Base-by-base conservation (phyloP, 2,113 vertebrate species). In the Brachyhypopomus occidentalis region DNA sequence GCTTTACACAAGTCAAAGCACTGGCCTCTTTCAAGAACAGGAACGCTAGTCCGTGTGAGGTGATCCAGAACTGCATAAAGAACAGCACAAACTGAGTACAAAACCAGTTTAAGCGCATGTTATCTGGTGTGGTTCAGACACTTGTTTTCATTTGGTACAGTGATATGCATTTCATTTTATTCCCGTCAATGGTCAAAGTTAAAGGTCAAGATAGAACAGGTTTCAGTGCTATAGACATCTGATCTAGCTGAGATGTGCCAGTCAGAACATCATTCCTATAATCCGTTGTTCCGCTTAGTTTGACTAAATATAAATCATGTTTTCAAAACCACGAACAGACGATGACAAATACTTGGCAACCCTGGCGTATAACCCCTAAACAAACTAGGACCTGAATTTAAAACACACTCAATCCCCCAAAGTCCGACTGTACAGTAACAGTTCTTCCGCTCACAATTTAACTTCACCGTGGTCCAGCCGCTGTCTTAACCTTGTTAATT, bases 1-100 rank as follows among this genome's bases (percentile, higher is more conserved):
- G 72, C 14, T 75, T 30, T 12, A 75, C 79, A 67, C 45, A 30
- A 75, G 72, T 52, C 30, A 60, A 69, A 75, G 36, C 55, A 45
- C 62, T 45, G 60, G 52, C 38, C 30, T 30, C 14, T 23, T 16
- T 12, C 78, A 72, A 30, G 23, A 66, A 17, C 59, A 30, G 11
- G 20, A 17, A 36, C 52, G 27, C 52, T n/a, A 20, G 70, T 17
- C 27, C 17, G 62, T 25, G 38, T 27, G 60, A 27, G 55, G 3
- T 12, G 48, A 59, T 25, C 23, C 48, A 69, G 48, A 78, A 22
- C 30, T 20, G 64, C 20, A 36, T 63, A 25, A 36, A 60, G 38
- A 36, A 55, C 69, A 19, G 25, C 25, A 56, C 38, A 6, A n/a
- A 23, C 41, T 2, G 41, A 41, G 41, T 2, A 52, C 45, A 14